A percentile compares a stretch with the other conserved stretches of the same genome.
Conservation (phyloP, 2,888 invertebrate genomes). For the Lymantria dispar region DNA sequence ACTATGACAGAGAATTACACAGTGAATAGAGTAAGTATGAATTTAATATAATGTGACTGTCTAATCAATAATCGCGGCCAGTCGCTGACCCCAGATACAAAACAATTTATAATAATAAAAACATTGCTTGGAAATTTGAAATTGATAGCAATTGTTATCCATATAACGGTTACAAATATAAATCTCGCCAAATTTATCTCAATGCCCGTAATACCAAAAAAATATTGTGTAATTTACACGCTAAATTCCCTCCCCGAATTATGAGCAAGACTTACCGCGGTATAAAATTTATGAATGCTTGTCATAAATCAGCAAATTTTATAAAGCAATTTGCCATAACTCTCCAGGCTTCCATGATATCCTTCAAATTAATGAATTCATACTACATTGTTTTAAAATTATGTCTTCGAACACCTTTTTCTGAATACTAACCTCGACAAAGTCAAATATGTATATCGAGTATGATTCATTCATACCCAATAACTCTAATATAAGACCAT, state of each 20-base stretch:
- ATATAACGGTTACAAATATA: background rate
- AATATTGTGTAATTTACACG: too few relatives aligned
- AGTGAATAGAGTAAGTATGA: background rate
- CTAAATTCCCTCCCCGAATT: too few relatives aligned
- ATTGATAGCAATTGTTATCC: background rate
- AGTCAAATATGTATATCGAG: slow-evolving; percentile 45
- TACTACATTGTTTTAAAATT: too few relatives aligned
- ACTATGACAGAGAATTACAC: too few relatives aligned
- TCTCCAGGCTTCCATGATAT: too few relatives aligned
- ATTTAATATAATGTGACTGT: slow-evolving; percentile 27
- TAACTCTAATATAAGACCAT: slow-evolving; percentile 9
- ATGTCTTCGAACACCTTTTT: background rate
- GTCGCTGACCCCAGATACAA: slow-evolving; percentile 41
- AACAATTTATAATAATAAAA: slow-evolving; percentile 1
- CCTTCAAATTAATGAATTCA: too few relatives aligned
- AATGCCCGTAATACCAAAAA: too few relatives aligned
- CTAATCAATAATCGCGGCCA: slow-evolving; percentile 31
- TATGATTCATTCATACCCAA: slow-evolving; percentile 53
- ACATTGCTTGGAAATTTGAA: background rate
- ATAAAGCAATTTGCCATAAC: too few relatives aligned
- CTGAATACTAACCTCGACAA: background rate
- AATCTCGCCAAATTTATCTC: too few relatives aligned
- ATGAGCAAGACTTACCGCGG: too few relatives aligned
- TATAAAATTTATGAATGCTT: too few relatives aligned
- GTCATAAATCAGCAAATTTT: too few relatives aligned